These are phyloP conservation scores for Tretioscincus oriximinensis DNA, from an alignment of 2,113 vertebrate species.

Conservation along the genomic window DNA sequence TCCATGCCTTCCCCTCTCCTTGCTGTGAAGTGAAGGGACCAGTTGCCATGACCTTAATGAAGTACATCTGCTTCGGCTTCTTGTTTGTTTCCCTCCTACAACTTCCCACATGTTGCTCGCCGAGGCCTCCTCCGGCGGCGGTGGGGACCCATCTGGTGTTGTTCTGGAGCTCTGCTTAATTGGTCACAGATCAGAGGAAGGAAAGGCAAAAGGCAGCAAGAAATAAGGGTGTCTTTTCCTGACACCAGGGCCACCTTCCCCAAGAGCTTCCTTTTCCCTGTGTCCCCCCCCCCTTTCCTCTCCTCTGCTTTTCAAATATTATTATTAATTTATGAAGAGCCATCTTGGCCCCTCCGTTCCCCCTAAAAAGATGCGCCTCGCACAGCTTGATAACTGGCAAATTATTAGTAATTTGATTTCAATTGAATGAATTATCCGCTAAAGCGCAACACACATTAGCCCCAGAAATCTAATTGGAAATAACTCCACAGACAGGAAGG, in stretches of 20 bases:
- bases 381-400: slow-evolving; percentile 83
- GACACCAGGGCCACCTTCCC: neutral
- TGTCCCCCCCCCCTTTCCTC: neutral
- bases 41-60: no score
- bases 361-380: slow-evolving; percentile 12
- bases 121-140: accelerated
- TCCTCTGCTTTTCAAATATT: neutral
- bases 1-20: no score
- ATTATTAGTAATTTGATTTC: slow-evolving; percentile 84
- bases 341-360: neutral
- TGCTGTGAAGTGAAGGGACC: no score
- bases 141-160: neutral
- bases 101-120: accelerated
- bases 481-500: slow-evolving; percentile 21
- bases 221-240: neutral
- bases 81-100: neutral
- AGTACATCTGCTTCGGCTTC: neutral
- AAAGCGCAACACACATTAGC: slow-evolving; percentile 49
- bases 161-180: neutral
- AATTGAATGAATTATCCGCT: slow-evolving; percentile 72
- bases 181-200: neutral
- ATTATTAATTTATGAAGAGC: slow-evolving; percentile 29
- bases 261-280: accelerated
- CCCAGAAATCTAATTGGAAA: slow-evolving; percentile 53
- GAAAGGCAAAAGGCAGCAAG: neutral